These are phyloP conservation scores for Oreocharis arfaki DNA, from an alignment of 2,113 vertebrate species.

Conservation along the genomic window DNA sequence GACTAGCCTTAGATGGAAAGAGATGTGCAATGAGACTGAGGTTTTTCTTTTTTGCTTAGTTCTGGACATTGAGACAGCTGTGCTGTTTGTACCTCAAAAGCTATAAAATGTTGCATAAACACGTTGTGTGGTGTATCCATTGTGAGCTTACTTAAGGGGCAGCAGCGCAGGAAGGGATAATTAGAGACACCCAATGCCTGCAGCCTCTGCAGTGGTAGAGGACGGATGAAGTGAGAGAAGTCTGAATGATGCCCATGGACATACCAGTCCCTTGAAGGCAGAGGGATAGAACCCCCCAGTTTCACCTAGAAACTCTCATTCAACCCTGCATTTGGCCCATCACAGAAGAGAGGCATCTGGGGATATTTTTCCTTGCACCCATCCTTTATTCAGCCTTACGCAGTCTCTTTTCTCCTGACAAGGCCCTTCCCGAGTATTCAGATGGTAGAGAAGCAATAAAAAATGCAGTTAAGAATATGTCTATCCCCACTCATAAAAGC, in stretches of 20 bases:
- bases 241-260: neutral
- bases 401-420: neutral
- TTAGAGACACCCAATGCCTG: neutral
- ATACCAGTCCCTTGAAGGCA: neutral
- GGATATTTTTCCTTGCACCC: neutral
- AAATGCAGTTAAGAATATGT: neutral
- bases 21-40: neutral
- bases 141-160: neutral
- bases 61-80: neutral
- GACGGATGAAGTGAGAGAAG: neutral
- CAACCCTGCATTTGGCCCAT: neutral
- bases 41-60: neutral
- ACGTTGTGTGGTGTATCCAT: too few species aligned
- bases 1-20: neutral
- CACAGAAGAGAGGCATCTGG: neutral
- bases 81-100: neutral
- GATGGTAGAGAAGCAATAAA: neutral
- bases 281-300: neutral
- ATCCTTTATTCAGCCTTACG: neutral
- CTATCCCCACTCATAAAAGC: neutral
- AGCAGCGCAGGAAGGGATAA: neutral
- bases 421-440: neutral
- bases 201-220: neutral
- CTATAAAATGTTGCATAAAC: fast-evolving
- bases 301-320: neutral